Evolutionary conservation across 1,140 invertebrate species (phyloP), one percentile per base, ranked within the genome.

Genomic region (Ridgeia piscesae): DNA sequence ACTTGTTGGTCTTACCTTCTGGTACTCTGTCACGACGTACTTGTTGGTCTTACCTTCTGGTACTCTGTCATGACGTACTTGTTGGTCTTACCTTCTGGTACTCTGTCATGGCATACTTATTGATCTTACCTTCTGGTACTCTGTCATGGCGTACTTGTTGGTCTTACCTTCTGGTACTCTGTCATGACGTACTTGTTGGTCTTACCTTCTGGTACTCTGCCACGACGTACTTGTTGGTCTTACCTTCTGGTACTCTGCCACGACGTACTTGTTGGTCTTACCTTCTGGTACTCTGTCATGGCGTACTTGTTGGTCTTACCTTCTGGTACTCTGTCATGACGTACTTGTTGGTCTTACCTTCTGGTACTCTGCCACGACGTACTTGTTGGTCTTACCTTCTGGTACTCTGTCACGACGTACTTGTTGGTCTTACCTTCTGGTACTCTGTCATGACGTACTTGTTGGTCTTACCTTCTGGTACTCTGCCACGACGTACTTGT

Each of bases 371-470:
- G 58, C 27, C 58, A 77, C 27, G 58, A 21, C 58, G 58, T 77
- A 6, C 58, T 77, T 21, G 58, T 77, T 77, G 58, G 58, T 31
- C 6, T 77, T 77, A 77, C 58, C 58, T 77, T 77, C 0, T 77
- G 58, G 58, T 77, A 77, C 58, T 0, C 6, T 77, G 58, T 77
- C 58, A 77, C 27, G 17, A 31, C 58, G 58, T 77, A 77, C 17
- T 77, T 21, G 58, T 21, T 77, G 58, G 58, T 31, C 58, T 77
- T 77, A 77, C 58, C 58, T 93, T 93, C 92, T 92, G 92, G 92
- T 92, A 93, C 35, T 93, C 93, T 33, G 92, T 21, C 34, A 96
- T 33, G 93, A 94, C 58, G 93, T 93, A 50, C 98, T 99, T n/a
- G 58, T 77, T 77, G 58, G 58, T 31, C 58, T 77, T 77, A 77